Evolutionary conservation across 2,888 invertebrate genomes (phyloP).

Genomic region (Eupithecia centaureata): DNA sequence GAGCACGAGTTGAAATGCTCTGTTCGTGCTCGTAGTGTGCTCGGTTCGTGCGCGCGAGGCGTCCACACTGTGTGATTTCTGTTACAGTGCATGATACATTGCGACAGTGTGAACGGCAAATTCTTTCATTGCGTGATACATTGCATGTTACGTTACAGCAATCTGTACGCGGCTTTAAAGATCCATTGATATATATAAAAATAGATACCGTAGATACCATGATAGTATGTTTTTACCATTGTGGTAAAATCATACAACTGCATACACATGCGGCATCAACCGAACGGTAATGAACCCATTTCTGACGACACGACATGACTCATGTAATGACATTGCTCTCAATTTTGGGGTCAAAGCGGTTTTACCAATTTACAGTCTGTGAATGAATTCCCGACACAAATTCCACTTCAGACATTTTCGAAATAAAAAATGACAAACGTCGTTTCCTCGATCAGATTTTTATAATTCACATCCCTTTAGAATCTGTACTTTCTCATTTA

Average conservation of each 20-base stretch:
- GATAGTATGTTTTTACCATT: constrained; percentile 17
- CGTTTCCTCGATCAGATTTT: not conserved
- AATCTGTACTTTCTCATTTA: not conserved
- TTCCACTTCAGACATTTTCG: constrained; percentile 29
- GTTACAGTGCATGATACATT: no score
- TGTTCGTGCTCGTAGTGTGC: no score
- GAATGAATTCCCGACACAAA: constrained; percentile 34
- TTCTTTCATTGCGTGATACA: no score
- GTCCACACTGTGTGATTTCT: no score
- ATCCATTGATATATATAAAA: no score
- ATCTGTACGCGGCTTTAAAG: no score
- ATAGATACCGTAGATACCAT: no score
- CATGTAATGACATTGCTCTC: constrained; percentile 45
- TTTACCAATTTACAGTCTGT: constrained; percentile 40
- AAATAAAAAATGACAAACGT: constrained; percentile 3
- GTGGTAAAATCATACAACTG: constrained; percentile 16
- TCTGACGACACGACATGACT: constrained; percentile 36
- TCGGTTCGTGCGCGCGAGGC: no score
- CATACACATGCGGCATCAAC: constrained; percentile 24
- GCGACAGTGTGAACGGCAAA: no score
- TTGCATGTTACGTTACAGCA: no score
- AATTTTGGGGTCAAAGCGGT: constrained; percentile 46
- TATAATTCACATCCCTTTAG: not conserved
- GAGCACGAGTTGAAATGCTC: no score
- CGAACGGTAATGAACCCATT: constrained; percentile 38